Evolutionary conservation across 2,113 vertebrate genomes (phyloP), one percentile per base, ranked within the genome.

Genomic region (Fulmarus glacialis): DNA sequence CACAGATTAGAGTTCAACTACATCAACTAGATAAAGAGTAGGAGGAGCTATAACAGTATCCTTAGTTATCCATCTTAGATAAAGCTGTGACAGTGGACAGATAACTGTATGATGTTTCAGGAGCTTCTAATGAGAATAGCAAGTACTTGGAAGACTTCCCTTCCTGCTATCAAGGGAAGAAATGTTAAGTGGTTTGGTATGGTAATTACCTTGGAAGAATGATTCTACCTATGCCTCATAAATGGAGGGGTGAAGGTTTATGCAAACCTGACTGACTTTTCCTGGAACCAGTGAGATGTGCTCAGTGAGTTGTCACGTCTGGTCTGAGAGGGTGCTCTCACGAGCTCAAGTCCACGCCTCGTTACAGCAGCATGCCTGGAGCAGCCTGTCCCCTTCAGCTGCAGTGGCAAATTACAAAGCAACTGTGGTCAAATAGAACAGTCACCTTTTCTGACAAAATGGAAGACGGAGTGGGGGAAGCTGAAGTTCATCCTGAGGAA

Each of bases 181-280:
- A 47, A 26, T 0, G 0, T 1, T 1, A 23, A 27, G 12, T 9
- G 19, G 13, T 32, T 78, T 40, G 52, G 59, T 50, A 6, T 58
- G 52, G 43, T 36, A 22, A 12, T 16, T 8, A 6, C 87, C 36
- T n/a, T 20, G 34, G 75, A 11, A 12, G 59, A 30, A 29, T 26
- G n/a, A 58, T 4, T 32, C 47, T 24, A 1, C 59, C 52, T 6
- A 1, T 16, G 2, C 17, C 32, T 62, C 15, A 11, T 0, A 0
- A 50, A 16, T 3, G 1, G 50, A 32, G 21, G 7, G 5, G 5
- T 40, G 45, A 9, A 30, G 48, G 24, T 47, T 32, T 36, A 12
- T 8, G 6, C 38, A 52, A 1, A 43, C 27, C 38, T 58, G 43
- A 36, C 43, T 2, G 2, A 27, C 36, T 8, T 18, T 34, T 56